A percentile compares a stretch with the other conserved stretches of the same genome.
Evolutionary conservation across 1,140 invertebrate species (phyloP).

Genomic region (Rhopalosiphum maidis): DNA sequence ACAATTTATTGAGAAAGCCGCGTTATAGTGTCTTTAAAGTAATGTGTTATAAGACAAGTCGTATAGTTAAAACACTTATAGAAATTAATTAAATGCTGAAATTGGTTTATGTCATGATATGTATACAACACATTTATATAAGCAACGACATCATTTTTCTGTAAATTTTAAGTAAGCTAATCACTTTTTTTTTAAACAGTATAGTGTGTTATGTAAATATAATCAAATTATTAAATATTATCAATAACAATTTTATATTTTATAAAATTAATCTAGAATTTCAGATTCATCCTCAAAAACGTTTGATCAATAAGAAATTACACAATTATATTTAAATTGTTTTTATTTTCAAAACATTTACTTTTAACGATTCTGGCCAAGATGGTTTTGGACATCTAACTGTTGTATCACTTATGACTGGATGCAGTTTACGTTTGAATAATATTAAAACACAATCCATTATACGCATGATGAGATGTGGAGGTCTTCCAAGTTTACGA

Average conservation of each 20-base stretch:
- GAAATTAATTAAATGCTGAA: too few species aligned
- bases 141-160: too few species aligned
- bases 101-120: too few species aligned
- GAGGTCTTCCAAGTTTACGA: constrained; percentile 90
- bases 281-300: background rate
- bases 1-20: too few species aligned
- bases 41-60: too few species aligned
- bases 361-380: constrained; percentile 94
- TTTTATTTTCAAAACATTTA: constrained; percentile 61
- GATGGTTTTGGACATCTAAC: constrained; percentile 89
- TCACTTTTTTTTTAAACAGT: background rate
- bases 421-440: constrained; percentile 86
- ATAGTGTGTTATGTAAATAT: background rate
- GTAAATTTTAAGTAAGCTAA: too few species aligned
- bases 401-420: constrained; percentile 80
- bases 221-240: background rate
- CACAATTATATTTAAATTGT: background rate
- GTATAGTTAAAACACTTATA: too few species aligned
- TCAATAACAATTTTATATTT: background rate
- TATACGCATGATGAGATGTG: constrained; percentile 96
- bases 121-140: too few species aligned
- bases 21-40: too few species aligned
- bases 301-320: background rate
- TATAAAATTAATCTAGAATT: background rate
- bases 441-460: constrained; percentile 96